Base-by-base conservation (phyloP, 2,888 invertebrate genomes). In the Phortica okadai region DNA sequence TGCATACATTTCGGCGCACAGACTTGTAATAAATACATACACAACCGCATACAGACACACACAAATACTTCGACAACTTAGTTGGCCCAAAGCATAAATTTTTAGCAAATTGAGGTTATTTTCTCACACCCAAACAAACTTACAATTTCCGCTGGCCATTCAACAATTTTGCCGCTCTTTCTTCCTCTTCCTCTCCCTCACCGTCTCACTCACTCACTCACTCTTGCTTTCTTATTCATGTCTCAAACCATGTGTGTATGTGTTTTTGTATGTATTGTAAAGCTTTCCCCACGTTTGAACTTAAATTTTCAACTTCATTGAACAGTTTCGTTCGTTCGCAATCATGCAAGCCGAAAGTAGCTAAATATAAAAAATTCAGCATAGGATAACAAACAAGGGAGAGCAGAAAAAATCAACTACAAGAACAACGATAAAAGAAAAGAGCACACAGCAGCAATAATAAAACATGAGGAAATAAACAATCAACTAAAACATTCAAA, bases 91-190 rank as follows among this genome's bases (percentile, higher is more conserved):
- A 64, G 64, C 33, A 64, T 64, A 33, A 33, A 33, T 76, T 67
- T 67, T 64, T 7, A 33, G 76, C 78, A 81, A 82, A 81, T 82
- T 77, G 79, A 69, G 78, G 78, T 81, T 75, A 81, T 78, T 79
- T 74, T 74, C 74, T 76, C 76, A 50, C 50, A 50, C 50, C 59
- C 14, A 33, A 74, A 76, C 77, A 82, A 81, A 81, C 81, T 82
- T 77, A 78, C 75, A 80, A 76, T 77, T 79, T 82, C 78, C 82
- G 79, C 67, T 78, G 80, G 79, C 82, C 75, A 76, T 79, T 79
- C 79, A 79, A 44, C 76, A 67, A 62, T 75, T 77, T 81, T 74
- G 14, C 59, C 25, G 21, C 56, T 16, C 56, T 44, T 14, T 11
- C 41, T 11, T 33, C 14, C 54, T 16, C 33, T 3, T 11, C 59